Conservation (phyloP, 2,113 vertebrate species). For the Cryptomyrus ogoouensis region DNA sequence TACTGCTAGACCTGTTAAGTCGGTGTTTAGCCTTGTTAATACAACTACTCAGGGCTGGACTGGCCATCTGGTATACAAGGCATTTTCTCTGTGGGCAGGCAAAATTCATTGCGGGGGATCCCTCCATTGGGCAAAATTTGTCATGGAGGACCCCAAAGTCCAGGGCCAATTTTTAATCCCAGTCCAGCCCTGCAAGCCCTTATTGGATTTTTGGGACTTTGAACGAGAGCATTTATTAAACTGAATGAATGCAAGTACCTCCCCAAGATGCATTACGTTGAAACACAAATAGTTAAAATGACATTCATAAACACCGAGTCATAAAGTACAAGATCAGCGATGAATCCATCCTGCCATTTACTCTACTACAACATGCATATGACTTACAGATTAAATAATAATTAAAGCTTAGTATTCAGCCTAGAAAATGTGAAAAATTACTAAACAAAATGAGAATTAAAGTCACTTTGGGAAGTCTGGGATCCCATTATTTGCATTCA, state of each 20-base stretch:
- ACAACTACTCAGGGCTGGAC: neutral
- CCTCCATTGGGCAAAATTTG: neutral
- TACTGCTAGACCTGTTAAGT: neutral
- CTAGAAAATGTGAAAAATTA: neutral
- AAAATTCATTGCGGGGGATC: neutral
- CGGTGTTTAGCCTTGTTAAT: neutral
- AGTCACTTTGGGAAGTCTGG: neutral
- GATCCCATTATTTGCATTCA: neutral
- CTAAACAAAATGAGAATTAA: neutral
- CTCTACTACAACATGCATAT: neutral
- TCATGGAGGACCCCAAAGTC: neutral
- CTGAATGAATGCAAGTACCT: neutral
- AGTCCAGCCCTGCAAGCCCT: neutral
- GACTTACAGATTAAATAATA: neutral
- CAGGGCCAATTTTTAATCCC: neutral
- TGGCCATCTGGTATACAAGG: neutral
- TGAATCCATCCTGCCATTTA: neutral
- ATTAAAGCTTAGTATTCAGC: neutral
- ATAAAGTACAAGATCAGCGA: neutral
- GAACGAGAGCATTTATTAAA: neutral
- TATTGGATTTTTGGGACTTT: neutral
- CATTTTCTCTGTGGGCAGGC: neutral
- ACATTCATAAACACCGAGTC: neutral
- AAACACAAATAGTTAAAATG: neutral
- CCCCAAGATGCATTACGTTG: neutral